Percentiles rank a stretch among this genome's conserved stretches.
phyloP scores from a whole-genome alignment of 92 coral and sea anemone genomes.

The Montipora capitata region DNA sequence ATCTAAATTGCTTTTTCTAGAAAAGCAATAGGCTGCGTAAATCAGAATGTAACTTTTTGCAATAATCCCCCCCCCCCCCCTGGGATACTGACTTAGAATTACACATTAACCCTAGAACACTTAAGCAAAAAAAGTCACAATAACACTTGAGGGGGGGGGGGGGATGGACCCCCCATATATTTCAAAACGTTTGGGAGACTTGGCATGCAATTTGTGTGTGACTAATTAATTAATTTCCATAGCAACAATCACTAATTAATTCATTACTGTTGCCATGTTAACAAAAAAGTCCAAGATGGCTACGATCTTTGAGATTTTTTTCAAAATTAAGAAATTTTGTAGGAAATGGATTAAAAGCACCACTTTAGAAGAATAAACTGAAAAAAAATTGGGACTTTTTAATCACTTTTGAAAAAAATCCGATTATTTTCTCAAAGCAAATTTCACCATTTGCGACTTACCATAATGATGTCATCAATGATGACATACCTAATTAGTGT shows the following conservation, averaged over 20 bases:
- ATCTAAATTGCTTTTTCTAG: constrained; percentile 15
- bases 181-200: not conserved
- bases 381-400: constrained; percentile 11
- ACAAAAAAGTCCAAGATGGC: constrained; percentile 17
- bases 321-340: constrained; percentile 2
- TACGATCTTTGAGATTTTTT: constrained; percentile 8
- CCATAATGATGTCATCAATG: constrained; percentile 1
- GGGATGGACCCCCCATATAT: not conserved
- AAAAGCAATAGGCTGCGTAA: constrained; percentile 12
- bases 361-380: constrained; percentile 4
- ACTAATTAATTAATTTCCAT: not conserved
- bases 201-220: constrained; percentile 6
- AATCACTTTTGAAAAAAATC: constrained; percentile 12
- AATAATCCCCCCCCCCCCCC: constrained; percentile 19
- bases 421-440: constrained; percentile 12
- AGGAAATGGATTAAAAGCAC: constrained; percentile 11
- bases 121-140: constrained; percentile 16
- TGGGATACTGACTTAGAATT: constrained; percentile 4
- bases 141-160: constrained; percentile 8
- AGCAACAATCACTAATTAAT: constrained; percentile 9
- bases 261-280: constrained; percentile 6
- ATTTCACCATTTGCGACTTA: constrained; percentile 2
- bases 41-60: constrained; percentile 1
- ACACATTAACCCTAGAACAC: constrained; percentile 17
- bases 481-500: not conserved